phyloP scores from a whole-genome alignment of 2,888 invertebrate genomes.

The Amblyjoppa proteus region DNA sequence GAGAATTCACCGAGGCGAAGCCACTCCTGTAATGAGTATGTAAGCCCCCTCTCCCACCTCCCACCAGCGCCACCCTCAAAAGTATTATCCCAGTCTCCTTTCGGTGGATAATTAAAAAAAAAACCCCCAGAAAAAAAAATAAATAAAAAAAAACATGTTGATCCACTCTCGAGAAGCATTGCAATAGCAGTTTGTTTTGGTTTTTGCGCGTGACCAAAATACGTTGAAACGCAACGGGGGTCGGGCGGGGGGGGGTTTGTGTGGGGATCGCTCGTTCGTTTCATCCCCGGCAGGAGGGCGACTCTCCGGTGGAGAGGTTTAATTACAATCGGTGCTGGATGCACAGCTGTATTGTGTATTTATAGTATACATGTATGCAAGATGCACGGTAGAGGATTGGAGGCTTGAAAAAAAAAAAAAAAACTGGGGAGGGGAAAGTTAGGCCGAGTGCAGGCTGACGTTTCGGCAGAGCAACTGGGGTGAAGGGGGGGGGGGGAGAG shows the following conservation, averaged over 20 bases:
- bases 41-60: background rate
- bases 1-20: background rate
- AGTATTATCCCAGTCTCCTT: background rate
- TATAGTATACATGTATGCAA: slow-evolving; percentile 24
- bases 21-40: background rate
- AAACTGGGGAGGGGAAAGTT: slow-evolving; percentile 10
- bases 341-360: slow-evolving; percentile 30
- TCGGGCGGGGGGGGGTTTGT: background rate
- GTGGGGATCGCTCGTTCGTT: slow-evolving; percentile 77
- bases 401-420: background rate
- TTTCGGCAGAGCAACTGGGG: background rate
- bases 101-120: background rate
- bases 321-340: slow-evolving; percentile 68
- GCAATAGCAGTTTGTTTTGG: slow-evolving; percentile 74
- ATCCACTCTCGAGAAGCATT: slow-evolving; percentile 31
- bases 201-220: slow-evolving; percentile 79
- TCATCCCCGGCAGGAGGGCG: slow-evolving; percentile 77
- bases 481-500: background rate
- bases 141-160: slow-evolving; percentile 10
- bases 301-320: slow-evolving; percentile 69
- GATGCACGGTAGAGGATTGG: slow-evolving; percentile 19
- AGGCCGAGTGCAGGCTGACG: slow-evolving; percentile 28
- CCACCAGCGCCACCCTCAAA: background rate
- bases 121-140: background rate
- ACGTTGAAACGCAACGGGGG: slow-evolving; percentile 70